Conservation (phyloP, 2,888 invertebrate genomes). For the Smittia aterrima region DNA sequence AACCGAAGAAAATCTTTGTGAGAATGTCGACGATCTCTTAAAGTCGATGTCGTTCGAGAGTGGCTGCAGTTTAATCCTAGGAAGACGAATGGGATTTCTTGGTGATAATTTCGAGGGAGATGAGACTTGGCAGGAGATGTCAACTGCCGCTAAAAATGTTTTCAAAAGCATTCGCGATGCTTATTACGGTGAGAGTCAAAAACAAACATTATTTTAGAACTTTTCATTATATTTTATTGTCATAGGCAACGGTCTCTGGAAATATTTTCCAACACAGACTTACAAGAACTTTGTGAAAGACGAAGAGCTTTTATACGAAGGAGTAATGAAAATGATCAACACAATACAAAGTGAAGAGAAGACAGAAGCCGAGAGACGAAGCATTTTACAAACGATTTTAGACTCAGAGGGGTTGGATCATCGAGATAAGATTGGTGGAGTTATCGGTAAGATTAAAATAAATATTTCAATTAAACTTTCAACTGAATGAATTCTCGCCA, state of each 20-base stretch:
- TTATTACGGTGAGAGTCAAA: conserved; percentile 64
- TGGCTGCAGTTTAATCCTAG: conserved; percentile 75
- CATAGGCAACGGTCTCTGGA: conserved; percentile 65
- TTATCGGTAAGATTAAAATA: conserved; percentile 83
- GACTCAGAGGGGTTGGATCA: conserved; percentile 70
- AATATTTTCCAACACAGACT: conserved; percentile 69
- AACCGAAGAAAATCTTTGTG: conserved; percentile 56
- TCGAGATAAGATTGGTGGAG: conserved; percentile 78
- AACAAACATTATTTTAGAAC: not conserved
- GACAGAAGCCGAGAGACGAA: conserved; percentile 62
- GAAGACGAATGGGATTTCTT: conserved; percentile 73
- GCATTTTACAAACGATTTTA: conserved; percentile 73
- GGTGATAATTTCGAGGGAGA: conserved; percentile 53
- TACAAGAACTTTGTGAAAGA: conserved; percentile 69
- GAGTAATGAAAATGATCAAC: conserved; percentile 76
- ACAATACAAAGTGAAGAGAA: conserved; percentile 60
- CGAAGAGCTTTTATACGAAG: conserved; percentile 78
- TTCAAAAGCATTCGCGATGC: conserved; percentile 78
- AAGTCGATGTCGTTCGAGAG: conserved; percentile 79
- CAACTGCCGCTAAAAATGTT: conserved; percentile 72
- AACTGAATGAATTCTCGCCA: conserved; percentile 19
- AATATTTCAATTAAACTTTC: conserved; percentile 64
- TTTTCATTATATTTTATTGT: not conserved
- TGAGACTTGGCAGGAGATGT: conserved; percentile 62
- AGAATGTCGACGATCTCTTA: conserved; percentile 69